Conservation (phyloP, 2,797 vertebrate species). For the Pangasius macronema region DNA sequence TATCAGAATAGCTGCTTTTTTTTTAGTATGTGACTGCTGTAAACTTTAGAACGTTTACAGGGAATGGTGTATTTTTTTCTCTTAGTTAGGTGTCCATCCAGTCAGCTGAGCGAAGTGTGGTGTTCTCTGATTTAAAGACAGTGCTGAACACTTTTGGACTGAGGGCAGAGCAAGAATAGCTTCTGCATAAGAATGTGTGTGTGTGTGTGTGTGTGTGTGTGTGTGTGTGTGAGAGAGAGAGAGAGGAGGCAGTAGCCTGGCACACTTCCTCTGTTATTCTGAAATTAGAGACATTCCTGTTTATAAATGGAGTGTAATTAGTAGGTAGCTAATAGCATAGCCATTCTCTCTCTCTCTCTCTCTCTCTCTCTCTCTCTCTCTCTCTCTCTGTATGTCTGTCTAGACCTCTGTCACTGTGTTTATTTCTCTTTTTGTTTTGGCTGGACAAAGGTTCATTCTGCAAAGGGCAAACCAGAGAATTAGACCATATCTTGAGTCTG, state of each 20-base stretch:
- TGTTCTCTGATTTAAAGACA: conserved; percentile 25
- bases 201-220: background rate
- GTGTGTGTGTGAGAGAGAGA: conserved; percentile 11
- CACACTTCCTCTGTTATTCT: conserved; percentile 60
- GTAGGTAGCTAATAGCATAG: conserved; percentile 71
- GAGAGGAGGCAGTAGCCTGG: conserved; percentile 43
- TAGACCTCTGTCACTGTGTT: background rate
- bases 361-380: background rate
- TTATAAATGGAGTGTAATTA: conserved; percentile 74
- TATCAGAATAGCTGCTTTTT: background rate
- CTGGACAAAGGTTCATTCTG: background rate
- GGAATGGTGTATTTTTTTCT: background rate
- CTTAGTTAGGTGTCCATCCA: background rate
- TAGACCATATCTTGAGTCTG: background rate
- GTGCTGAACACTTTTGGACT: background rate
- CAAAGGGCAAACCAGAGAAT: background rate
- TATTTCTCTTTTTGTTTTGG: background rate
- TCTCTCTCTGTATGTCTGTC: background rate
- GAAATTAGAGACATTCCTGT: conserved; percentile 72
- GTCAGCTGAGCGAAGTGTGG: background rate
- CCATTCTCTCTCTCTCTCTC: conserved; percentile 48
- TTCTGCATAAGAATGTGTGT: background rate
- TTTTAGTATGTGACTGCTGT: background rate
- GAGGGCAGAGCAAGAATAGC: background rate
- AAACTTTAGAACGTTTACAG: no score